Percentiles rank a stretch among this genome's conserved stretches.
Evolutionary conservation across 2,797 vertebrate genomes (phyloP).

Genomic region (Eptatretus atami): DNA sequence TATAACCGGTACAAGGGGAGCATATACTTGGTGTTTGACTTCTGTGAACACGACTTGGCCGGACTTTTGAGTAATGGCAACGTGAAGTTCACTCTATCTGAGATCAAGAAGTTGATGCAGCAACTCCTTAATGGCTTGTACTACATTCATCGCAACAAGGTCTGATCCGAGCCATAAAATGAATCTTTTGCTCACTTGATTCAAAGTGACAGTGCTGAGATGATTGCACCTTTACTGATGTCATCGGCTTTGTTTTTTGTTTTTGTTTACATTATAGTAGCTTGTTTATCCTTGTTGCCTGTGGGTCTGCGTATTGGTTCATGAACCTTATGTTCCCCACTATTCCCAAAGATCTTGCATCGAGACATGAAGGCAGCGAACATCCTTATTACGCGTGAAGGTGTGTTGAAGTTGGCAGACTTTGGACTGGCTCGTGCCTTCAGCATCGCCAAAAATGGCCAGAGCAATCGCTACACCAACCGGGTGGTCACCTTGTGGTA

Average conservation of each 20-base stretch:
- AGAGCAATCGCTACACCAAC: constrained; percentile 90
- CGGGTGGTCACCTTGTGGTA: constrained; percentile 90
- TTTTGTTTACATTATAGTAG: no score
- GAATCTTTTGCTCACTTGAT: no score
- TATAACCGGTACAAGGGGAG: constrained; percentile 92
- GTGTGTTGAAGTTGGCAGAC: constrained; percentile 70
- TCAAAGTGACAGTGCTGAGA: no score
- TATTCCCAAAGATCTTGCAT: constrained; percentile 43
- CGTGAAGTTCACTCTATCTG: constrained; percentile 71
- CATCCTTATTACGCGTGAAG: constrained; percentile 68
- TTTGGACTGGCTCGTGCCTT: constrained; percentile 81
- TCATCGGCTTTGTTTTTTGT: no score
- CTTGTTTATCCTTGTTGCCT: no score
- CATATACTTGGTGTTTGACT: constrained; percentile 92
- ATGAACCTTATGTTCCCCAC: no score
- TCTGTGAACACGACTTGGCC: constrained; percentile 84
- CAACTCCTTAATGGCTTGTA: constrained; percentile 88
- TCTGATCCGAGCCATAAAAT: constrained; percentile 10
- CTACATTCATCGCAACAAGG: constrained; percentile 97
- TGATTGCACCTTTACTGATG: no score
- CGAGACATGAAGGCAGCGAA: constrained; percentile 94
- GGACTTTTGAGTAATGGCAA: constrained; percentile 79
- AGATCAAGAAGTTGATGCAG: constrained; percentile 98
- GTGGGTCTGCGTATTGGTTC: no score
- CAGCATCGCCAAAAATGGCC: constrained; percentile 84